Percentiles rank a stretch among this genome's conserved stretches.
Evolutionary conservation across 2,113 vertebrate species (phyloP).

Genomic region (Danio rerio): GRCz12tu NC_133197.1:16784501-16785000

Average conservation of each 20-base stretch:
- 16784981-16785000: constrained; percentile 50
- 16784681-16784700: too few relatives aligned
- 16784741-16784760: background rate
- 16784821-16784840: background rate
- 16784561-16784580: too few relatives aligned
- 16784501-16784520: too few relatives aligned
- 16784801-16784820: background rate
- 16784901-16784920: constrained; percentile 54
- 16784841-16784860: constrained; percentile 23
- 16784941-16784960: constrained; percentile 36
- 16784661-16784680: too few relatives aligned
- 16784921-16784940: constrained; percentile 59
- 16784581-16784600: too few relatives aligned
- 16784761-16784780: background rate
- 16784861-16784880: constrained; percentile 45
- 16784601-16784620: too few relatives aligned
- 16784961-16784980: constrained; percentile 58
- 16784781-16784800: background rate
- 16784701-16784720: background rate
- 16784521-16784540: too few relatives aligned
- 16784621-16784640: too few relatives aligned
- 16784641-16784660: too few relatives aligned
- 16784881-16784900: constrained; percentile 49
- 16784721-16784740: background rate
- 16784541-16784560: too few relatives aligned